These are phyloP conservation scores for Hydractinia symbiolongicarpus DNA, from an alignment of 30 jellyfish, hydroid and myxozoan species.

Conservation along the genomic window DNA sequence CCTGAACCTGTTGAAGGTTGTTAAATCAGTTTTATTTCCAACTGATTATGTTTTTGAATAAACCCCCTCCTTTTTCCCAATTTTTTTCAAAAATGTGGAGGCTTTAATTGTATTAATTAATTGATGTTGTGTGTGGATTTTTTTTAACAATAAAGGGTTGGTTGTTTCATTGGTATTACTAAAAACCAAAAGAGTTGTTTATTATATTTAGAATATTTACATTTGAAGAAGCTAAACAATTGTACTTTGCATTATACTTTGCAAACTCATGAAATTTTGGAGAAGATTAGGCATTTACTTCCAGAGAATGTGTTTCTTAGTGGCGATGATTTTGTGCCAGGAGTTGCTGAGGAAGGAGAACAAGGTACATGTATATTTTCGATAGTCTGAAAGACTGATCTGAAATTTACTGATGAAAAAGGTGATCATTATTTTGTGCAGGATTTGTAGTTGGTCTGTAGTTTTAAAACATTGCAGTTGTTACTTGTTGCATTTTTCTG, in stretches of 20 bases:
- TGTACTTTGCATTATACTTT: constrained; percentile 64
- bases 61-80: background rate
- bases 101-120: too few relatives aligned
- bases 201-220: constrained; percentile 1
- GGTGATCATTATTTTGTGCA: too few relatives aligned
- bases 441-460: too few relatives aligned
- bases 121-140: too few relatives aligned
- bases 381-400: too few relatives aligned
- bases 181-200: background rate
- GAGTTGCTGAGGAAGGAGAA: constrained; percentile 56
- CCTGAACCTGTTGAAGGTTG: constrained; percentile 98
- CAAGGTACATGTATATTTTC: background rate
- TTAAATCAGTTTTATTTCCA: background rate
- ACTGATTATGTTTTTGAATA: background rate
- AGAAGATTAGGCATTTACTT: constrained; percentile 57
- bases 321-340: constrained; percentile 97
- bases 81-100: too few relatives aligned
- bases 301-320: constrained; percentile 83
- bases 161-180: background rate
- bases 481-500: background rate
- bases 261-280: constrained; percentile 70
- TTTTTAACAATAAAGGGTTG: too few relatives aligned
- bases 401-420: background rate
- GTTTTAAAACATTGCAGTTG: background rate
- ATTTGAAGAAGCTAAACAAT: background rate